Percentiles rank a stretch among this genome's conserved stretches.
Evolutionary conservation across 2,888 invertebrate species (phyloP).

Genomic region (Cantharis nigra): DNA sequence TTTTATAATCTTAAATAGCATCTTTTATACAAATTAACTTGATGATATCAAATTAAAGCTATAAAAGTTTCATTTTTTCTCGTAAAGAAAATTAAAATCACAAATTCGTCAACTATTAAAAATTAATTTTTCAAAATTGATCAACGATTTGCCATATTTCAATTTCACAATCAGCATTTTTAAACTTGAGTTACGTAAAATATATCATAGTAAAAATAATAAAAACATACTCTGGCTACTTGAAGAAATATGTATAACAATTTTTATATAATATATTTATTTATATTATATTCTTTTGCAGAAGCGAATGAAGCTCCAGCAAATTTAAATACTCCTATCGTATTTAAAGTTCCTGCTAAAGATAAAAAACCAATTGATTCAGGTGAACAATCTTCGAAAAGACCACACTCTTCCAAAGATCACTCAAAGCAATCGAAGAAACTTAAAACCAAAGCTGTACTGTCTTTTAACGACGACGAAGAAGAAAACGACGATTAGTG

Average conservation of each 20-base stretch:
- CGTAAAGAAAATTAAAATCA: no score
- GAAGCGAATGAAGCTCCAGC: constrained; percentile 65
- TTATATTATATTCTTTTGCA: constrained; percentile 44
- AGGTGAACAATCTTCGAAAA: background rate
- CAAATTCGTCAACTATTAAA: no score
- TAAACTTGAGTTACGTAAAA: no score
- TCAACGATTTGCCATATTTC: no score
- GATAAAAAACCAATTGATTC: constrained; percentile 20
- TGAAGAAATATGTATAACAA: background rate
- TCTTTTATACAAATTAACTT: no score
- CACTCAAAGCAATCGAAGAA: constrained; percentile 45
- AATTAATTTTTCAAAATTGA: no score
- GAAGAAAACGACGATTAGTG: constrained; percentile 48
- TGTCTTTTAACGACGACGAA: constrained; percentile 61
- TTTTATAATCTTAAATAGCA: no score
- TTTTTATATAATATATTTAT: background rate
- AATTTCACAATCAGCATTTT: no score
- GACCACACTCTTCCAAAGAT: constrained; percentile 7
- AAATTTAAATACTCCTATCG: constrained; percentile 63
- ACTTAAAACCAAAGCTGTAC: constrained; percentile 45
- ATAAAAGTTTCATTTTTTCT: no score
- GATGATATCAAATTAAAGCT: no score
- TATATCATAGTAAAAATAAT: no score
- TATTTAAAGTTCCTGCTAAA: constrained; percentile 59
- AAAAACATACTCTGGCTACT: no score